A percentile compares a stretch with the other conserved stretches of the same genome.
Conservation (phyloP, 2,888 invertebrate species). For the Trichogramma evanescens region DNA sequence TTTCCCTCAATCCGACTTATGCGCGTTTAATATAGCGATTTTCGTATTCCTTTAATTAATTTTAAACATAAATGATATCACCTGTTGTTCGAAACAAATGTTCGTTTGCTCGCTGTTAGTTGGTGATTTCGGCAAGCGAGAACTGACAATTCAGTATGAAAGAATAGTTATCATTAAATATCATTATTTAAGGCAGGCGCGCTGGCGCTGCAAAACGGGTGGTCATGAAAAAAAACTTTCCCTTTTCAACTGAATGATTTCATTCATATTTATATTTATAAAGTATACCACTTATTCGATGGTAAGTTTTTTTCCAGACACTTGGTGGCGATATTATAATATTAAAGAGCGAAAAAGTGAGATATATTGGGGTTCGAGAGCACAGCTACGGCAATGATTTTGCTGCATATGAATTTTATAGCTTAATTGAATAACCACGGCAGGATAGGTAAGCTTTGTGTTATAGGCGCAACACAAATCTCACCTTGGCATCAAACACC, state of each 20-base stretch:
- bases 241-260: neutral
- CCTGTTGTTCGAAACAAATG: no score
- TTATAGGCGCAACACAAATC: constrained; percentile 55
- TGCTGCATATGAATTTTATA: constrained; percentile 14
- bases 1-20: no score
- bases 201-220: neutral
- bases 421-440: constrained; percentile 18
- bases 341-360: constrained; percentile 5
- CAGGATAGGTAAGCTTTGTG: constrained; percentile 49
- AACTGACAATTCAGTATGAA: no score
- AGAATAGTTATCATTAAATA: no score
- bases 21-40: no score
- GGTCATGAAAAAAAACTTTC: constrained; percentile 1
- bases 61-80: no score
- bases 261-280: neutral
- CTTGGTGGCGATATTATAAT: neutral
- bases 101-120: no score
- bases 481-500: constrained; percentile 70
- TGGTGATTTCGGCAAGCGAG: no score
- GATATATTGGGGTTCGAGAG: constrained; percentile 16
- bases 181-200: no score
- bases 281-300: neutral
- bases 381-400: constrained; percentile 11
- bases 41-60: no score
- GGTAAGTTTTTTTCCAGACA: no score